Evolutionary conservation across 30 jellyfish, hydroid and myxozoan species (phyloP), one percentile per base, ranked within the genome.

Genomic region (Haliclystus octoradiatus): DNA sequence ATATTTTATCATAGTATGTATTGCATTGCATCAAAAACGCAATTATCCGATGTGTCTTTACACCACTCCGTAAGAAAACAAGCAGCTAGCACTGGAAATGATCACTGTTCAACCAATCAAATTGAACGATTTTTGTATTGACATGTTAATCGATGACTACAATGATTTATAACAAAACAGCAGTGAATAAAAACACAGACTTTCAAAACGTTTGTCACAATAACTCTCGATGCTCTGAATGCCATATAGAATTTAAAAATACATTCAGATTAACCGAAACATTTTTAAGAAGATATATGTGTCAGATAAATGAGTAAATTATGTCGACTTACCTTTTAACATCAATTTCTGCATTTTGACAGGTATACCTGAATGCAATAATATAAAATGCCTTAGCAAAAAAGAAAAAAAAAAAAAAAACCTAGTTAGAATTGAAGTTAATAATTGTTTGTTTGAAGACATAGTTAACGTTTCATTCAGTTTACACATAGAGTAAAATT

Each of bases 281-380:
- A 47, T 47, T 47, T 47, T 47, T 47, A 47, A 13, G n/a, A 47
- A n/a, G n/a, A 47, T 9, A n/a, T 47, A 47, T 13, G 60, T 47
- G 15, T 9, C n/a, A 13, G n/a, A n/a, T 57, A 19, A 57, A 7
- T 57, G 29, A 57, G 9, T 7, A 9, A 25, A 57, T 7, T 7
- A 3, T 27, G 23, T 23, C 29, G 19, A 29, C 68, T 14, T 67
- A 82, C 94, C 94, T 82, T 82, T 82, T 49, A 57, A 74, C 94
- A 82, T 82, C 14, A 82, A 63, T 49, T 82, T 82, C 50, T 82
- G 94, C 94, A 82, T 82, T 49, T 57, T 74, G 1, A 33, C 73
- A 9, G 94, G 94, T 12, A 82, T 82, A 34, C 94, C 94, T 82
- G 63, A 31, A 52, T 28, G 28, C 9, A 1, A 52, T 66, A 24